Base-by-base conservation (phyloP, 2,888 invertebrate genomes). In the Aleiodes testaceus region DNA sequence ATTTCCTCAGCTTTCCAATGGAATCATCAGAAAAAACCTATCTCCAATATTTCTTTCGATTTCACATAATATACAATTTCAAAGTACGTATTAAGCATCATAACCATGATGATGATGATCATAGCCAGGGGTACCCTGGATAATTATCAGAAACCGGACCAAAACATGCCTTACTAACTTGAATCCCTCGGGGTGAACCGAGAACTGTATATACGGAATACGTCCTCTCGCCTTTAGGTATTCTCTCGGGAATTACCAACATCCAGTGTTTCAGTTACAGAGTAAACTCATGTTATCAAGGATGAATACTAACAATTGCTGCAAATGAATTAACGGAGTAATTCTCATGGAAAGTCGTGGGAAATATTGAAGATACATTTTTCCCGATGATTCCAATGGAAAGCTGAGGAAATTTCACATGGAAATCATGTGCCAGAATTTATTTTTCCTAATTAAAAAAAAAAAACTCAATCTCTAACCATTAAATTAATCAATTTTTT, bases 101-200 rank as follows among this genome's bases (percentile, higher is more conserved):
- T 74, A 73, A 74, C 68, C 73, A 42, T 59, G 59, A 59, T 59
- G 59, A 59, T 59, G 59, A 59, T 59, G 59, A 59, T 59, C 59
- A 59, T 59, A 70, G 72, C 75, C 50, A 75, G 75, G 66, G 73
- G 66, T 75, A 73, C 72, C 47, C 65, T 49, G 65, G 71, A 71
- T 71, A 69, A 71, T 74, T 72, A 70, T 55, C 66, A 68, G 64
- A 77, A 74, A 47, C 66, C 65, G 68, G 63, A 73, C 70, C 61
- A 69, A 61, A 45, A 59, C 36, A 30, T 69, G 67, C 72, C 55
- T 16, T 69, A 11, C 44, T 68, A 71, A 72, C 47, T 72, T 49
- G 20, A 55, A 16, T 42, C 68, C 66, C 69, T 36, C 45, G 22
- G 55, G 55, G 55, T 61, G 47, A 66, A 52, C 69, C n/a, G n/a